Base-by-base conservation (phyloP, 2,113 vertebrate genomes). In the Prinia subflava region DNA sequence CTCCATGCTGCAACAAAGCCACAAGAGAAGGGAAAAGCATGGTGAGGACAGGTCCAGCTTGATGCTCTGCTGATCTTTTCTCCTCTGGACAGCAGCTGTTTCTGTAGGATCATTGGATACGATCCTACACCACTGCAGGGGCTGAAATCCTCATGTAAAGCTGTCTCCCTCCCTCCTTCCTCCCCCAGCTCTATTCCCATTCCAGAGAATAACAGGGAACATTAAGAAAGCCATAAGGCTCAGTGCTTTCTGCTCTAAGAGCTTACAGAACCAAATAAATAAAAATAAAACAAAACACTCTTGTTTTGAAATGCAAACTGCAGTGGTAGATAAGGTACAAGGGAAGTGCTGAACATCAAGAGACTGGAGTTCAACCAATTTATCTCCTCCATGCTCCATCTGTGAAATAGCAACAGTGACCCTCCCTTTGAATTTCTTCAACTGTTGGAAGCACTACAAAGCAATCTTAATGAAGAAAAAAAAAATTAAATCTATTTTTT, bases 1-100 rank as follows among this genome's bases (percentile, higher is more conserved):
- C 96, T 99, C 99, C 99, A 99, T 99, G 62, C 99, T 99, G 97
- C 47, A 92, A 92, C 37, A 50, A 42, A 87, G 47, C 18, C 91
- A 89, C 23, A 12, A 28, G 67, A 82, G 3, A 78, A 2, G 39
- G 55, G 62, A 44, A 69, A 68, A 52, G 6, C 44, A 74, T 0
- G 0, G 69, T 94, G 27, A 94, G 69, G 41, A 41, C 1, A 19
- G 68, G 33, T 76, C 22, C 41, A 42, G 5, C 47, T 76, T 69
- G 1, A 4, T 30, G 31, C 11, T 60, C 21, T 3, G 3, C 10
- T 24, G 28, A 18, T 30, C 13, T 78, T 50, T 73, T 30, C 23
- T 74, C 17, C 69, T 62, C 30, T 39, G 50, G 23, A 6, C 23
- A 75, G 68, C 50, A 86, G 22, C 39, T 55, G 42, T 41, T 77